phyloP scores from a whole-genome alignment of 1,140 invertebrate species.

The Carcinoscorpius rotundicauda region DNA sequence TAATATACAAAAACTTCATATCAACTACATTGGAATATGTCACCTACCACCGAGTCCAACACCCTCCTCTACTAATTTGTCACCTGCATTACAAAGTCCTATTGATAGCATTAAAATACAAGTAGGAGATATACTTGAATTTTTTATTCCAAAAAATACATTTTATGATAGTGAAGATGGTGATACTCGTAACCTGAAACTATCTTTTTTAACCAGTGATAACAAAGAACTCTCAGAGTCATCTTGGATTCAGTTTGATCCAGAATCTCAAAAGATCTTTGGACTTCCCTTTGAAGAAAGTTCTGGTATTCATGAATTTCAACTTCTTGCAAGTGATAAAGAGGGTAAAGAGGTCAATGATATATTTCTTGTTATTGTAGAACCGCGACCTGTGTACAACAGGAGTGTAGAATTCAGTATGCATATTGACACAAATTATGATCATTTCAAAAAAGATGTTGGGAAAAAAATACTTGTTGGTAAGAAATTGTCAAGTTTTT shows the following conservation, averaged over 20 bases:
- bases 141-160: conserved; percentile 63
- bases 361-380: conserved; percentile 61
- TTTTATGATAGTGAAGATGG: conserved; percentile 82
- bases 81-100: conserved; percentile 62
- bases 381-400: conserved; percentile 36
- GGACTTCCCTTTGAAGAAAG: conserved; percentile 59
- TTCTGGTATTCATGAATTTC: conserved; percentile 57
- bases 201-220: conserved; percentile 58
- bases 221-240: conserved; percentile 47
- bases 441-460: conserved; percentile 54
- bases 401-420: conserved; percentile 51
- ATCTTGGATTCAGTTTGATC: conserved; percentile 83
- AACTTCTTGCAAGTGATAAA: conserved; percentile 52
- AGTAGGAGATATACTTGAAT: conserved; percentile 60
- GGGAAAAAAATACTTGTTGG: conserved; percentile 48
- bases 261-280: conserved; percentile 76
- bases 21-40: conserved; percentile 24
- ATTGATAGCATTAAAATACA: conserved; percentile 69
- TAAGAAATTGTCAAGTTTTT: conserved; percentile 58
- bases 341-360: conserved; percentile 55
- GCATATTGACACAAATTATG: conserved; percentile 56
- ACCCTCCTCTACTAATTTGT: conserved; percentile 32
- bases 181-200: conserved; percentile 52
- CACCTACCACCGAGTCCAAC: conserved; percentile 35
- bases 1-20: conserved; percentile 20